A percentile compares a stretch with the other conserved stretches of the same genome.
Conservation (phyloP, 2,888 invertebrate genomes). For the Xiphydria camelus region DNA sequence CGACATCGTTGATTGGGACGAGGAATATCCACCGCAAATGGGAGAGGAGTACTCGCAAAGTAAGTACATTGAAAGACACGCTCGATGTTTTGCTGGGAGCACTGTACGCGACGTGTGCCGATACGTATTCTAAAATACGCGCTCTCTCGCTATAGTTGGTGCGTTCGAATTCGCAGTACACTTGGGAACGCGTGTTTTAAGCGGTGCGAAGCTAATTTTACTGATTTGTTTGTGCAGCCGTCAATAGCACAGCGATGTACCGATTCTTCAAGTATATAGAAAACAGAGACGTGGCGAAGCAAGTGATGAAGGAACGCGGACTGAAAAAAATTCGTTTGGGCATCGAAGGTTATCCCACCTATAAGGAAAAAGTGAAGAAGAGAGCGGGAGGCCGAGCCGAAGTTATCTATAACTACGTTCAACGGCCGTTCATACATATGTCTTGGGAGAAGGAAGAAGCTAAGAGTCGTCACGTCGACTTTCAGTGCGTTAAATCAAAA, state of each 20-base stretch:
- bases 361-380: conserved; percentile 97
- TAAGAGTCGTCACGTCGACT: conserved; percentile 97
- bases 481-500: conserved; percentile 97
- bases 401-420: conserved; percentile 99
- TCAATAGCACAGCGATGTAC: conserved; percentile 93
- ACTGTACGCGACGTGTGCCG: not conserved
- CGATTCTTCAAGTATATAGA: conserved; percentile 99
- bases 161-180: too few species aligned
- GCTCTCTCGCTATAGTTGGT: too few species aligned
- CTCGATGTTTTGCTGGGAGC: not conserved
- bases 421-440: conserved; percentile 98
- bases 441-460: conserved; percentile 99
- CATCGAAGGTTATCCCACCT: conserved; percentile 98
- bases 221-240: too few species aligned
- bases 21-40: conserved; percentile 99
- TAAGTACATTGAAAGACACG: conserved; percentile 50
- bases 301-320: conserved; percentile 97
- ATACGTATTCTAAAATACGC: conserved; percentile 3
- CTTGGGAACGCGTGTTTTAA: too few species aligned
- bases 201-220: too few species aligned
- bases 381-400: conserved; percentile 94
- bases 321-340: conserved; percentile 98
- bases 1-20: conserved; percentile 97
- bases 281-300: conserved; percentile 98
- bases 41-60: conserved; percentile 98